Percentiles rank a stretch among this genome's conserved stretches.
Evolutionary conservation across 2,888 invertebrate species (phyloP).

Genomic region (Philaethria dido): DNA sequence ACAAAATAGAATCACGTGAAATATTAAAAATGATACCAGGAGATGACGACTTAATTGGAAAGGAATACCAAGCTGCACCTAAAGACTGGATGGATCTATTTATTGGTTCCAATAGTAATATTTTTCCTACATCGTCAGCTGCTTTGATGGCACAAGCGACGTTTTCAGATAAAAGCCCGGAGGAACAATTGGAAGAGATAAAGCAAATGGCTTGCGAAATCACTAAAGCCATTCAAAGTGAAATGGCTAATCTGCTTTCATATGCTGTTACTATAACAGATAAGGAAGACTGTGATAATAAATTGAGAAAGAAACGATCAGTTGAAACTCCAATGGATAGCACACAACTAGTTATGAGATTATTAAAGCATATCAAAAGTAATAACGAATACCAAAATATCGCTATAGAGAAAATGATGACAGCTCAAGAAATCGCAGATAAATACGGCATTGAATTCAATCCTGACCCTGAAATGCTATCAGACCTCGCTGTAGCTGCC

Average conservation of each 20-base stretch:
- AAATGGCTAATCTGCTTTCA: slow-evolving; percentile 65
- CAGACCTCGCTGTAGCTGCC: slow-evolving; percentile 68
- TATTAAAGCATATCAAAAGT: slow-evolving; percentile 72
- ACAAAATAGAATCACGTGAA: slow-evolving; percentile 46
- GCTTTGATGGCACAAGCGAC: slow-evolving; percentile 66
- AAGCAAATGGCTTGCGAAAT: slow-evolving; percentile 68
- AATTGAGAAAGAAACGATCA: slow-evolving; percentile 63
- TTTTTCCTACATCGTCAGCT: slow-evolving; percentile 61
- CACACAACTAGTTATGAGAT: slow-evolving; percentile 64
- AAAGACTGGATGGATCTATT: slow-evolving; percentile 67
- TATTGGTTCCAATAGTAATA: slow-evolving; percentile 49
- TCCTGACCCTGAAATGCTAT: slow-evolving; percentile 71
- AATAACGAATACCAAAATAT: slow-evolving; percentile 77
- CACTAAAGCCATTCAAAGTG: slow-evolving; percentile 61
- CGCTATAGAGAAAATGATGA: slow-evolving; percentile 80
- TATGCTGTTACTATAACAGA: slow-evolving; percentile 58
- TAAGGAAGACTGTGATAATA: slow-evolving; percentile 54
- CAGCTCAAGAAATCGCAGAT: slow-evolving; percentile 76
- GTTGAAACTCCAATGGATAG: slow-evolving; percentile 70
- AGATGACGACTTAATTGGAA: slow-evolving; percentile 50
- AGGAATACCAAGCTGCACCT: slow-evolving; percentile 52
- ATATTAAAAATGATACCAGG: slow-evolving; percentile 41
- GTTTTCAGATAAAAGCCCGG: slow-evolving; percentile 61
- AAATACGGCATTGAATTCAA: slow-evolving; percentile 73
- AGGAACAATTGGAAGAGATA: slow-evolving; percentile 72